phyloP scores from a whole-genome alignment of 1,140 invertebrate genomes.

The Theocolax elegans region DNA sequence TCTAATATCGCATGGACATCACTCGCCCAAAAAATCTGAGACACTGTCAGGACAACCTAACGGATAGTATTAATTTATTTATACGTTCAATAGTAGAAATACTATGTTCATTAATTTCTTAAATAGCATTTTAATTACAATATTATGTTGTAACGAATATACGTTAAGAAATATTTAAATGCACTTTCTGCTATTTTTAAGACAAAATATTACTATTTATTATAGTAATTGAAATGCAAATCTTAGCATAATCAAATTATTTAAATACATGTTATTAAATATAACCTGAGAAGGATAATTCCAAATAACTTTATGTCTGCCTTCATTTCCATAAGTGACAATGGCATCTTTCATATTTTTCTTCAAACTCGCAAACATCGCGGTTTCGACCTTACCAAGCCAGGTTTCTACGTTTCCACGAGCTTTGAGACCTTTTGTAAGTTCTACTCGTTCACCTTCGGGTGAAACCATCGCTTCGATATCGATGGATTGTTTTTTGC shows the following conservation, averaged over 20 bases:
- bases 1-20: conserved; percentile 81
- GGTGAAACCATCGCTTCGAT: conserved; percentile 89
- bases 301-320: conserved; percentile 74
- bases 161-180: too few relatives aligned
- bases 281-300: conserved; percentile 71
- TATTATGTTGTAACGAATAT: too few relatives aligned
- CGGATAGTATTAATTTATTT: too few relatives aligned
- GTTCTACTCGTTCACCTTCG: conserved; percentile 81
- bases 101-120: too few relatives aligned
- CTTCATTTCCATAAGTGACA: conserved; percentile 70
- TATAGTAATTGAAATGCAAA: too few relatives aligned
- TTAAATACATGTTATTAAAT: too few relatives aligned
- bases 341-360: conserved; percentile 80
- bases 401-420: conserved; percentile 90
- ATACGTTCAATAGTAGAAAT: too few relatives aligned
- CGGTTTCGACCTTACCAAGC: conserved; percentile 86
- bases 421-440: conserved; percentile 85
- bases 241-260: too few relatives aligned
- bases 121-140: too few relatives aligned
- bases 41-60: conserved; percentile 80
- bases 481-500: conserved; percentile 69
- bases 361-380: conserved; percentile 83
- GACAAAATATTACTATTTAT: too few relatives aligned
- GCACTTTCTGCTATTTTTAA: too few relatives aligned
- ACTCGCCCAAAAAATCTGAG: conserved; percentile 87